Evolutionary conservation across 30 jellyfish, hydroid and myxozoan genomes (phyloP).

Genomic region (Aurelia aurita): DNA sequence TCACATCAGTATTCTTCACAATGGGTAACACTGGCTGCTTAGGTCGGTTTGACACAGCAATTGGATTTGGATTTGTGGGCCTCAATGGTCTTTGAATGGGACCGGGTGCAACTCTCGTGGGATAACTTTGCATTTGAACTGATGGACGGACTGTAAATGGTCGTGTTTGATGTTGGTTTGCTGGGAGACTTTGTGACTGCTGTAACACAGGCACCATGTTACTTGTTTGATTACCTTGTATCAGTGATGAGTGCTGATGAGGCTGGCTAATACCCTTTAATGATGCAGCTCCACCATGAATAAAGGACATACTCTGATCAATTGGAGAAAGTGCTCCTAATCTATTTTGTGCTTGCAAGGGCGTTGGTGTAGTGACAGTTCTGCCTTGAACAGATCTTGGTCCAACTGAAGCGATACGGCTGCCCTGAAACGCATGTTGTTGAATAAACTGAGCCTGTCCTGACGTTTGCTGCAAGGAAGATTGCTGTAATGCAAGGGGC

Average conservation of each 20-base stretch:
- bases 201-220: conserved; percentile 51
- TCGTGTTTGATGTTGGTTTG: conserved; percentile 27
- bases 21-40: conserved; percentile 69
- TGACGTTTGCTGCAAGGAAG: conserved; percentile 45
- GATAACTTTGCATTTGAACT: conserved; percentile 47
- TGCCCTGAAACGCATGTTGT: conserved; percentile 53
- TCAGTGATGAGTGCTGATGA: conserved; percentile 25
- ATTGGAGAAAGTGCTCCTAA: conserved; percentile 63
- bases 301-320: conserved; percentile 54
- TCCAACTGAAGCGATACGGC: conserved; percentile 94
- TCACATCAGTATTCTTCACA: conserved; percentile 43
- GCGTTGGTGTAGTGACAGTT: conserved; percentile 36
- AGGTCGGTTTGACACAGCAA: conserved; percentile 47
- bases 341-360: conserved; percentile 57
- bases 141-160: conserved; percentile 63
- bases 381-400: conserved; percentile 89
- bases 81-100: conserved; percentile 78
- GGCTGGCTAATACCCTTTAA: conserved; percentile 30
- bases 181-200: conserved; percentile 45
- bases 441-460: conserved; percentile 44
- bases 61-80: conserved; percentile 17
- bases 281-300: conserved; percentile 54
- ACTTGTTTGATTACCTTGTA: conserved; percentile 20
- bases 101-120: conserved; percentile 66
- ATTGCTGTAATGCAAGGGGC: conserved; percentile 61